Evolutionary conservation across 2,113 vertebrate species (phyloP), one percentile per base, ranked within the genome.

Genomic region (Eleginops maclovinus): DNA sequence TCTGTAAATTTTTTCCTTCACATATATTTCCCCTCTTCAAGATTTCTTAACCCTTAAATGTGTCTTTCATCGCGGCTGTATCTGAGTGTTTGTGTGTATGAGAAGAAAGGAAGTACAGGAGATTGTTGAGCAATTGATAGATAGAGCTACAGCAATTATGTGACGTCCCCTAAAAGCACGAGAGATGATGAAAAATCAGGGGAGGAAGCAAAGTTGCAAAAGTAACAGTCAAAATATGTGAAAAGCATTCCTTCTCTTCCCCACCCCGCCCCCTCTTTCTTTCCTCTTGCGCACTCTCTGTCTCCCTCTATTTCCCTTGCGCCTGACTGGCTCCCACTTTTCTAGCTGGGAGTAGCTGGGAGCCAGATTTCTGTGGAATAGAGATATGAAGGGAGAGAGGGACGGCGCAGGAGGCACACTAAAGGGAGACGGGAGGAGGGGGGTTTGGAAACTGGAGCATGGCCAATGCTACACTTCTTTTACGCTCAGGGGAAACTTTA

Each of bases 351-450:
- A 94, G 94, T 88, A 60, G 88, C 64, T 84, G 53, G 77, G 86
- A 94, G 94, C 94, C 94, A 92, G 84, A 90, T 95, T 96, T 94
- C 94, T 94, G 93, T 91, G 90, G 93, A 89, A 90, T 92, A 60
- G 64, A 88, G 86, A 91, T 92, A 84, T 84, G 92, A 90, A 79
- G 81, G 41, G 77, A 78, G 74, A 77, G 82, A 47, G 81, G 61
- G 80, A 78, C 46, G 65, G 77, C 14, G 54, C 84, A 84, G 88
- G 92, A 91, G 92, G 93, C 89, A 77, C 87, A 67, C 78, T 72
- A 77, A 84, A 85, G 90, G 89, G 86, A 74, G 79, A 68, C 47
- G 43, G 17, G 60, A 31, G 44, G 55, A 13, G 28, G 63, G 36
- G 77, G 36, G 80, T 10, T 82, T 86, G 90, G 89, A 93, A 93